Conservation (phyloP, 2,888 invertebrate genomes). For the Nomada fabriciana region DNA sequence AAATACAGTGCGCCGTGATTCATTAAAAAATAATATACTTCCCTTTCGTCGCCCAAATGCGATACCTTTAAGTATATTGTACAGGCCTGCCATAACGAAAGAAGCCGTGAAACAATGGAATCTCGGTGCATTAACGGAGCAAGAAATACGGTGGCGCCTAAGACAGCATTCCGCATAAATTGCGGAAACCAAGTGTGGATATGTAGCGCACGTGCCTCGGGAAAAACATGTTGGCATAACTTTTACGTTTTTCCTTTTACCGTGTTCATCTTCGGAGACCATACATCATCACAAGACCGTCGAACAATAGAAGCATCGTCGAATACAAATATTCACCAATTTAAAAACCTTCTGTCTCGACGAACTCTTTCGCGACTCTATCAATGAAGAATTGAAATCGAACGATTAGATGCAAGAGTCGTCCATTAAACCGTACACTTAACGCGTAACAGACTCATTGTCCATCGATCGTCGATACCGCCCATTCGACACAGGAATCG, state of each 20-base stretch:
- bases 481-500: slow-evolving; percentile 18
- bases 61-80: neutral
- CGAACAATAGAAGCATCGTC: neutral
- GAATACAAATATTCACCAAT: no score
- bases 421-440: neutral
- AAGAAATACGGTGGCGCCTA: slow-evolving; percentile 51
- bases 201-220: slow-evolving; percentile 23
- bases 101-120: neutral
- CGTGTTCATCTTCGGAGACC: slow-evolving; percentile 29
- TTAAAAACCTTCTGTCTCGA: no score
- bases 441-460: neutral
- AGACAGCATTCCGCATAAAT: slow-evolving; percentile 68
- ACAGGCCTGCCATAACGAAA: neutral
- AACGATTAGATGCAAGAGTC: neutral
- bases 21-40: no score
- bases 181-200: slow-evolving; percentile 55
- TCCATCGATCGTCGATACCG: neutral
- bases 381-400: no score
- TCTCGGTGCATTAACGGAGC: neutral
- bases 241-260: slow-evolving; percentile 34
- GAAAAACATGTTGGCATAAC: slow-evolving; percentile 59
- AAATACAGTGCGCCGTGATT: neutral
- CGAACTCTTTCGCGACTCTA: no score
- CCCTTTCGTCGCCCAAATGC: neutral
- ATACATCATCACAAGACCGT: neutral